phyloP scores from a whole-genome alignment of 2,888 invertebrate genomes.

The Scaptomyza tumidula region DNA sequence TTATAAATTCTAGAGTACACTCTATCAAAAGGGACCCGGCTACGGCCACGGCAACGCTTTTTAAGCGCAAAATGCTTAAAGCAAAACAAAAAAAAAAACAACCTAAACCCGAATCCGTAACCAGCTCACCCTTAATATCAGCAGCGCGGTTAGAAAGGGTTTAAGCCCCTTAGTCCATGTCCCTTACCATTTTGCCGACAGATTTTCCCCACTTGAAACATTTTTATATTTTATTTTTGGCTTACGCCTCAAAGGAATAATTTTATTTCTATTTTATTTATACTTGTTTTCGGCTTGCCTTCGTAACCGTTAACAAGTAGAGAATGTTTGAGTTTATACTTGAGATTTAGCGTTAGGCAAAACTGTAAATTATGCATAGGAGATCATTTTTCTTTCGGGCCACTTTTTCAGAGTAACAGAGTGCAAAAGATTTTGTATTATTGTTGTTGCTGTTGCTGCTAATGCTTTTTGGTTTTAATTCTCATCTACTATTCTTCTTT shows the following conservation, averaged over 20 bases:
- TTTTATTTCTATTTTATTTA: conserved; percentile 49
- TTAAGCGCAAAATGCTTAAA: conserved; percentile 78
- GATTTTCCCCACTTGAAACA: conserved; percentile 70
- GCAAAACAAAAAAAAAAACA: conserved; percentile 27
- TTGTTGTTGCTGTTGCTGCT: conserved; percentile 7
- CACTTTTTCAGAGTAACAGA: conserved; percentile 20
- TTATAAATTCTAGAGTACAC: conserved; percentile 74
- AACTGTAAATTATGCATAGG: conserved; percentile 80
- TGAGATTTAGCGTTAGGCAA: conserved; percentile 75
- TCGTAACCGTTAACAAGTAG: conserved; percentile 70
- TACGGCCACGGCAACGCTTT: conserved; percentile 46
- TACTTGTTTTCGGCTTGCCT: conserved; percentile 46
- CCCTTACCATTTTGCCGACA: conserved; percentile 54
- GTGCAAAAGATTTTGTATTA: conserved; percentile 27
- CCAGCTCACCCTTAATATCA: conserved; percentile 28
- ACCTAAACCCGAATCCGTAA: conserved; percentile 14
- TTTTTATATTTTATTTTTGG: conserved; percentile 58
- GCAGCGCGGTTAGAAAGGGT: conserved; percentile 58
- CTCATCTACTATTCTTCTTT: conserved; percentile 32
- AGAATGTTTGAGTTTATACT: conserved; percentile 76
- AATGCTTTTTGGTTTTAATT: conserved; percentile 24
- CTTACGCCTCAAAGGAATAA: conserved; percentile 71
- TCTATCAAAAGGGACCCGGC: conserved; percentile 54
- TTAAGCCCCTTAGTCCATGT: conserved; percentile 52
- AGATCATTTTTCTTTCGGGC: conserved; percentile 75